Percentiles rank a stretch among this genome's conserved stretches.
Conservation (phyloP, 1,140 invertebrate genomes). For the Gonioctena quinquepunctata region DNA sequence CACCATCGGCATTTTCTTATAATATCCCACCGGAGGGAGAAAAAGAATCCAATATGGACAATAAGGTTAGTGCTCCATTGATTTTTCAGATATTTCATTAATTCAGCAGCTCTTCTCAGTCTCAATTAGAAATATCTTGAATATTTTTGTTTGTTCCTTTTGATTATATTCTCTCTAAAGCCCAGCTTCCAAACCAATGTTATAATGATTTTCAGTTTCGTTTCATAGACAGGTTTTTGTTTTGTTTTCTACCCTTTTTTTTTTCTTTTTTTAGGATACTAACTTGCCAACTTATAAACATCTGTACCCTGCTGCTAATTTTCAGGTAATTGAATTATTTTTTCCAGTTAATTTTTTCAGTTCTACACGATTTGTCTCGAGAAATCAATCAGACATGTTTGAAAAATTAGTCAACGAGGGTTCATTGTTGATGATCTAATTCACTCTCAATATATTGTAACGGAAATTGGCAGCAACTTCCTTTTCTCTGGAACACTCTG, state of each 20-base stretch:
- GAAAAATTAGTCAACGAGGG: neutral
- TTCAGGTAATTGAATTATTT: conserved; percentile 34
- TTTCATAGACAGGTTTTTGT: too few species aligned
- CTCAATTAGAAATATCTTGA: too few species aligned
- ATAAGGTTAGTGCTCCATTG: conserved; percentile 46
- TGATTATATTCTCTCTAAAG: too few species aligned
- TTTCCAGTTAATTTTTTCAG: neutral
- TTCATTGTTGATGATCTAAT: too few species aligned
- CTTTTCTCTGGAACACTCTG: too few species aligned
- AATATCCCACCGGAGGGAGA: conserved; percentile 69
- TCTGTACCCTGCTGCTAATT: conserved; percentile 50
- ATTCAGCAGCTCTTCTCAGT: too few species aligned
- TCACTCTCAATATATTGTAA: too few species aligned
- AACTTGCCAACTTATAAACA: conserved; percentile 50
- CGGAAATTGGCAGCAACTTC: too few species aligned
- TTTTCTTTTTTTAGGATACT: conserved; percentile 44
- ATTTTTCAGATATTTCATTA: conserved; percentile 2
- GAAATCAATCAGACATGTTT: neutral
- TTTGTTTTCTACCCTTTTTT: conserved; percentile 18
- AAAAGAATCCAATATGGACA: conserved; percentile 65
- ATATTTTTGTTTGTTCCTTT: too few species aligned
- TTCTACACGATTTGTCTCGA: too few species aligned
- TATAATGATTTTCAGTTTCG: too few species aligned
- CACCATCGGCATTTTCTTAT: conserved; percentile 73
- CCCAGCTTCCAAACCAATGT: too few species aligned